Conservation (phyloP, 64 coral and sea anemone species). For the Montipora capricornis region DNA sequence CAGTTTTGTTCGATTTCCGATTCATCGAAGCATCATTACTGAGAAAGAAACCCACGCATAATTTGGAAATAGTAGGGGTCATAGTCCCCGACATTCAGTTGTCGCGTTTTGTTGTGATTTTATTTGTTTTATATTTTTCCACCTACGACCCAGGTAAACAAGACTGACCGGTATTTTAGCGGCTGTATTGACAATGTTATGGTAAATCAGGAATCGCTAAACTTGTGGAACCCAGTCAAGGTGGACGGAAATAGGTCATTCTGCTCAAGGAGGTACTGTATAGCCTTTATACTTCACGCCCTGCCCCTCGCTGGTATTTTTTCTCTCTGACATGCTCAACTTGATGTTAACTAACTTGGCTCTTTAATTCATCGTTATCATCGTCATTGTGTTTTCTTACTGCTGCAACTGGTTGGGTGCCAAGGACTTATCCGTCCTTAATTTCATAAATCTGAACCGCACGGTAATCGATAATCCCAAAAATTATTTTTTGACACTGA, state of each 20-base stretch:
- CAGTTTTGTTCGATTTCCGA: not conserved
- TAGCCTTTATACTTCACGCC: not conserved
- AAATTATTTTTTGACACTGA: too few relatives aligned
- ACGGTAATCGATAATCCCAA: too few relatives aligned
- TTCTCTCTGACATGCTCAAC: too few relatives aligned
- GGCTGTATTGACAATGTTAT: slow-evolving; percentile 95
- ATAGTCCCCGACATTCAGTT: not conserved
- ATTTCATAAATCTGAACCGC: too few relatives aligned
- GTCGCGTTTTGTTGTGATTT: not conserved
- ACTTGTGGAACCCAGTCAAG: slow-evolving; percentile 74
- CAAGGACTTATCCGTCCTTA: too few relatives aligned
- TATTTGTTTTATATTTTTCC: not conserved
- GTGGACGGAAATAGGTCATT: slow-evolving; percentile 86
- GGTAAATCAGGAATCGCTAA: slow-evolving; percentile 73
- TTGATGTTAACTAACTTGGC: too few relatives aligned
- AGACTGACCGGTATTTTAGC: slow-evolving; percentile 81
- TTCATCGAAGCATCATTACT: not conserved
- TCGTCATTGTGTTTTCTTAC: too few relatives aligned
- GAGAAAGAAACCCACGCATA: not conserved
- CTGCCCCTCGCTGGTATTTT: not conserved
- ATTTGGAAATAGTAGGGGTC: not conserved
- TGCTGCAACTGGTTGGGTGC: too few relatives aligned
- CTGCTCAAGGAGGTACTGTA: slow-evolving; percentile 72
- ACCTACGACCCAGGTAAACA: slow-evolving; percentile 51
- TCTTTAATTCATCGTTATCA: too few relatives aligned